Evolutionary conservation across 1,140 invertebrate species (phyloP).

Genomic region (Charaxes varanes): DNA sequence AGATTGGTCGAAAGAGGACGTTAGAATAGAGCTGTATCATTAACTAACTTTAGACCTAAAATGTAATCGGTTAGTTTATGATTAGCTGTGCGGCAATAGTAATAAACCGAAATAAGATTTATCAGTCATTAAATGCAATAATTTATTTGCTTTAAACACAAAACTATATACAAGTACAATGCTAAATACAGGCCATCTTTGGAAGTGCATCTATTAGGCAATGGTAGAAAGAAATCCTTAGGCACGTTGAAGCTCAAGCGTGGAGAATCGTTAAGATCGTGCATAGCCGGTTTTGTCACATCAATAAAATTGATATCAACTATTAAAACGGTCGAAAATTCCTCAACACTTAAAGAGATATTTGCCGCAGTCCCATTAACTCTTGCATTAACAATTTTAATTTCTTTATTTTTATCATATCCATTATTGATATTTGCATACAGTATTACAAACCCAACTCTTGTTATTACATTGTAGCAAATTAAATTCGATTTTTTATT

Average conservation of each 20-base stretch:
- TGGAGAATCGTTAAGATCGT: conserved; percentile 36
- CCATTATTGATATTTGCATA: conserved; percentile 31
- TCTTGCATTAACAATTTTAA: conserved; percentile 37
- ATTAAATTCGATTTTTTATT: conserved; percentile 28
- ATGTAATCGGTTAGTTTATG: too few relatives aligned
- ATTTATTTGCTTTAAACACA: conserved; percentile 25
- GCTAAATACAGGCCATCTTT: too few relatives aligned
- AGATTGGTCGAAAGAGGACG: too few relatives aligned
- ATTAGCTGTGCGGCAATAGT: too few relatives aligned
- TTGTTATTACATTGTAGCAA: conserved; percentile 43
- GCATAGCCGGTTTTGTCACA: conserved; percentile 25
- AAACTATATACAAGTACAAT: conserved; percentile 14
- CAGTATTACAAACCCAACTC: conserved; percentile 33
- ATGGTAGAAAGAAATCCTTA: conserved; percentile 50
- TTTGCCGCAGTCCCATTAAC: conserved; percentile 26
- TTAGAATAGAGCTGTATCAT: too few relatives aligned
- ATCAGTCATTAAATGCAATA: too few relatives aligned
- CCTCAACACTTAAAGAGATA: conserved; percentile 33
- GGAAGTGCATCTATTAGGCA: conserved; percentile 8
- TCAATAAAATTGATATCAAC: conserved; percentile 49
- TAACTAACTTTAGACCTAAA: too few relatives aligned
- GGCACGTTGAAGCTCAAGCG: conserved; percentile 44
- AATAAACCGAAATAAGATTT: too few relatives aligned
- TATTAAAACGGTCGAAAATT: conserved; percentile 37
- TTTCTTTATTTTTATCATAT: conserved; percentile 20